These are phyloP conservation scores for Nerophis lumbriciformis DNA, from an alignment of 2,113 vertebrate genomes.

Conservation along the genomic window DNA sequence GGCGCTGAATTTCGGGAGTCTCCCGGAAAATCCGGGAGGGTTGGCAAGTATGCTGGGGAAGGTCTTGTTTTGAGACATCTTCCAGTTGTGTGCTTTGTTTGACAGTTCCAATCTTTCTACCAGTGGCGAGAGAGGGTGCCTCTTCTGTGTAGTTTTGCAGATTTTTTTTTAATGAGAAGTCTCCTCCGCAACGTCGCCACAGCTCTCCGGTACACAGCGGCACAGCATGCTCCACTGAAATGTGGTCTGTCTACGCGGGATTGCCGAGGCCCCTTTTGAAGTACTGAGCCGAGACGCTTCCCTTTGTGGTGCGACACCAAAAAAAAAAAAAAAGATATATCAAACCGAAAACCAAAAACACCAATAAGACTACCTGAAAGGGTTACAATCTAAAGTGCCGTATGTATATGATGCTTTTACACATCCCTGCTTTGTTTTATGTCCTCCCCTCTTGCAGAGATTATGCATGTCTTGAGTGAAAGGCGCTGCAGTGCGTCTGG, in stretches of 20 bases:
- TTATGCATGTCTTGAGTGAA: conserved; percentile 70
- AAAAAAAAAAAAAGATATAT: conserved; percentile 34
- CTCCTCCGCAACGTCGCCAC: conserved; percentile 43
- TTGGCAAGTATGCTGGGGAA: neutral
- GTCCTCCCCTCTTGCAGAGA: conserved; percentile 49
- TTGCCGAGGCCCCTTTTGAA: conserved; percentile 67
- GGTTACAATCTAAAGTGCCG: conserved; percentile 62
- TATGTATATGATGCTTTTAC: conserved; percentile 72
- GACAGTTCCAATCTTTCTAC: conserved; percentile 64
- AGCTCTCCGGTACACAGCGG: conserved; percentile 22
- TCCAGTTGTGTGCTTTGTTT: conserved; percentile 63
- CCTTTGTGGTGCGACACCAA: conserved; percentile 57
- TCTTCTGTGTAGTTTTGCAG: conserved; percentile 44
- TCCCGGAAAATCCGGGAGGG: too few relatives aligned
- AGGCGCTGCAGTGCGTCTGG: conserved; percentile 58
- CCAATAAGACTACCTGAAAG: conserved; percentile 77
- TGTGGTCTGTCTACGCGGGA: conserved; percentile 58
- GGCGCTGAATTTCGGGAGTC: too few relatives aligned
- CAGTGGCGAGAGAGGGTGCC: conserved; percentile 35
- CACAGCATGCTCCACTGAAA: conserved; percentile 47
- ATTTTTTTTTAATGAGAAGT: conserved; percentile 66
- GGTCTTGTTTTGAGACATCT: conserved; percentile 43
- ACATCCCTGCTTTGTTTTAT: conserved; percentile 62
- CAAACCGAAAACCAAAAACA: conserved; percentile 70
- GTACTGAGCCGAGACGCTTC: conserved; percentile 55